These are phyloP conservation scores for Gymnarchus niloticus DNA, from an alignment of 2,113 vertebrate species.

Conservation along the genomic window DNA sequence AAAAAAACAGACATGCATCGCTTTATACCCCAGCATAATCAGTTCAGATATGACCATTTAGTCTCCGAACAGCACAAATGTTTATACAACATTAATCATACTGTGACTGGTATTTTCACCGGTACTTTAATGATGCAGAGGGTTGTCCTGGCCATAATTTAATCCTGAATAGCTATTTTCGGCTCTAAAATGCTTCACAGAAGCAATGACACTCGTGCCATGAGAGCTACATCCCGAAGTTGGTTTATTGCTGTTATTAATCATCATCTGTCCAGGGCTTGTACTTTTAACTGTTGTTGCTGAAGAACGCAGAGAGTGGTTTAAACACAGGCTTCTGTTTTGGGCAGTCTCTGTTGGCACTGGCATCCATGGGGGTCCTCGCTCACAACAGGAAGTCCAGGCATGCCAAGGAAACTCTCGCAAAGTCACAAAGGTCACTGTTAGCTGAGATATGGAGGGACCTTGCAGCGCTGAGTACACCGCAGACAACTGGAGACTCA, in stretches of 20 bases:
- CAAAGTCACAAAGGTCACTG: neutral
- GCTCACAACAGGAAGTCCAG: neutral
- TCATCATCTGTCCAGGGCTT: neutral
- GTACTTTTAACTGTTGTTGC: neutral
- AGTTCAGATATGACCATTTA: neutral
- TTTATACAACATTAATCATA: neutral
- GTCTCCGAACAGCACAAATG: neutral
- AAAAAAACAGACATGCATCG: neutral
- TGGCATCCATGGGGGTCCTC: neutral
- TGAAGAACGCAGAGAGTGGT: neutral
- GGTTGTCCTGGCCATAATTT: neutral
- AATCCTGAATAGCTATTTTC: neutral
- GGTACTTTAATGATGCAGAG: neutral
- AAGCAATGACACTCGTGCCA: neutral
- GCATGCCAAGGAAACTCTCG: neutral
- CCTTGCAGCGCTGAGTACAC: neutral
- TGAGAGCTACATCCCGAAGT: neutral
- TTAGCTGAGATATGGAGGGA: neutral
- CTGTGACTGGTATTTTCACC: neutral
- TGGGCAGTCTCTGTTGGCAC: neutral
- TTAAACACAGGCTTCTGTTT: neutral
- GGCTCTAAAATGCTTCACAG: neutral
- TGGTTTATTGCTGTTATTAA: slow-evolving; percentile 5
- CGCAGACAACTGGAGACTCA: neutral
- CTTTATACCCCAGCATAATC: neutral